phyloP scores from a whole-genome alignment of 2,888 invertebrate genomes.

The Rutpela maculata region DNA sequence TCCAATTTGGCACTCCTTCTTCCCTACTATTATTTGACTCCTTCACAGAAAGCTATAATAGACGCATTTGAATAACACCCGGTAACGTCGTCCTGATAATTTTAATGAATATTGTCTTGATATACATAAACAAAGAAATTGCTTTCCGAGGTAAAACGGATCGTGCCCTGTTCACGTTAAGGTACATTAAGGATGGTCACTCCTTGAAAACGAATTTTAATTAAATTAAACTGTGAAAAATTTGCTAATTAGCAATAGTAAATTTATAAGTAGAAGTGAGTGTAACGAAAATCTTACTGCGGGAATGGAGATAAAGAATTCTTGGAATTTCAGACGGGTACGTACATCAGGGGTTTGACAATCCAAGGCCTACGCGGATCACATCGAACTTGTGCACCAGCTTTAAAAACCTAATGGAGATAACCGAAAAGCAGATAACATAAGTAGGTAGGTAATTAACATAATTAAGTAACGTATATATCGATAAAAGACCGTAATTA shows the following conservation, averaged over 20 bases:
- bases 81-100: too few species aligned
- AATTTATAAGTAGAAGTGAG: slow-evolving; percentile 36
- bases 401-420: slow-evolving; percentile 15
- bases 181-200: slow-evolving; percentile 28
- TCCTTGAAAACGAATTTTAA: slow-evolving; percentile 46
- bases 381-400: slow-evolving; percentile 17
- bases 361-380: slow-evolving; percentile 62
- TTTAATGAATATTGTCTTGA: not conserved
- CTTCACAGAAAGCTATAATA: too few species aligned
- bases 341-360: slow-evolving; percentile 68
- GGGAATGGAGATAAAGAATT: slow-evolving; percentile 62
- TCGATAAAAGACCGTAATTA: not conserved
- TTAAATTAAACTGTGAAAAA: slow-evolving; percentile 53
- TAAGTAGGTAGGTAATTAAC: slow-evolving; percentile 11
- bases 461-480: not conserved
- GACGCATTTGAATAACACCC: too few species aligned
- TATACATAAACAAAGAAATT: slow-evolving; percentile 16
- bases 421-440: slow-evolving; percentile 18
- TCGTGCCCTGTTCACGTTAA: slow-evolving; percentile 29
- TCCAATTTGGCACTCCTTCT: too few species aligned
- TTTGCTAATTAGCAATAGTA: slow-evolving; percentile 52
- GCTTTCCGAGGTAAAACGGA: not conserved
- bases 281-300: slow-evolving; percentile 54
- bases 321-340: slow-evolving; percentile 65
- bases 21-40: too few species aligned